Evolutionary conservation across 2,888 invertebrate genomes (phyloP).

Genomic region (Tenthredo livida): DNA sequence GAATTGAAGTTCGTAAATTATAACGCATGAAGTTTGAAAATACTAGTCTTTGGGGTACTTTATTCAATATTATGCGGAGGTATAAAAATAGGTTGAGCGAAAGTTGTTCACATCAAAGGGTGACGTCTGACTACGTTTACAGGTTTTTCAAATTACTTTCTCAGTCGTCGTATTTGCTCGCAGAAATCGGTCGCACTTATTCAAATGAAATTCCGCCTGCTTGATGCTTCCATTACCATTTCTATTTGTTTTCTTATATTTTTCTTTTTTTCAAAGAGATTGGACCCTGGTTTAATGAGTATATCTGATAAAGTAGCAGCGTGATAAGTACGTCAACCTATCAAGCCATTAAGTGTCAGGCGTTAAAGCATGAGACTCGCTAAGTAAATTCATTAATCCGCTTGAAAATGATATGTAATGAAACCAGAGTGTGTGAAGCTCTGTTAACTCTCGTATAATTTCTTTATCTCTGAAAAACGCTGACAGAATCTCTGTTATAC

Average conservation of each 20-base stretch:
- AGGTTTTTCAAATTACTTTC: constrained; percentile 41
- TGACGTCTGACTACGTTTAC: neutral
- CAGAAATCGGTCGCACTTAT: constrained; percentile 34
- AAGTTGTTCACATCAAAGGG: constrained; percentile 36
- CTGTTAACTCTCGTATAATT: neutral
- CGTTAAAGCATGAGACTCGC: neutral
- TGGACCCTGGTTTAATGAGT: neutral
- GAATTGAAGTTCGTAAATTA: neutral
- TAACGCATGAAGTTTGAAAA: neutral
- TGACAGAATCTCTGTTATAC: neutral
- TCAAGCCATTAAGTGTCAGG: constrained; percentile 1
- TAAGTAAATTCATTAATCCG: neutral
- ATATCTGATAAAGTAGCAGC: neutral
- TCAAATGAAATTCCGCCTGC: constrained; percentile 24
- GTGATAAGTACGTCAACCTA: neutral
- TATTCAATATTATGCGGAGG: neutral
- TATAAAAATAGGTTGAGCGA: constrained; percentile 17
- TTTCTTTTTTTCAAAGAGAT: neutral
- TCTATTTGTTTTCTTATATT: neutral
- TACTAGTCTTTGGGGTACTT: neutral
- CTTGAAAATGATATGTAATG: neutral
- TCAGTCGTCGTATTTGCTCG: constrained; percentile 13
- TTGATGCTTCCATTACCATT: neutral
- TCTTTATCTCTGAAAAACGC: neutral
- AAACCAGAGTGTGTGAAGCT: neutral